These are phyloP conservation scores for Pandemis heparana DNA, from an alignment of 2,888 invertebrate species.

Conservation along the genomic window DNA sequence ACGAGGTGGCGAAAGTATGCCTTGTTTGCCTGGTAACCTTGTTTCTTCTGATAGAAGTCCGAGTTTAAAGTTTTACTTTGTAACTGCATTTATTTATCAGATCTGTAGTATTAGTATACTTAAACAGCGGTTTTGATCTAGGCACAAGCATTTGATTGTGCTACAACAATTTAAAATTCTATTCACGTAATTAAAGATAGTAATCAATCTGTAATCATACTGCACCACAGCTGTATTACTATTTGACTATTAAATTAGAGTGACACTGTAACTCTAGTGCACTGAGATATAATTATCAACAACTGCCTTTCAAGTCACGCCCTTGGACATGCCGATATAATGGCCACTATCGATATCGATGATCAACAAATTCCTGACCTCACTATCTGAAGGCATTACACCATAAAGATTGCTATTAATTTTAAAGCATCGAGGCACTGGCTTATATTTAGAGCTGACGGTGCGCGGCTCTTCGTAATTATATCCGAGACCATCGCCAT, in stretches of 20 bases:
- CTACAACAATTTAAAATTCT: background rate
- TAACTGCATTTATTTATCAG: background rate
- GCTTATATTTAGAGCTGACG: constrained; percentile 77
- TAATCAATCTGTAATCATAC: constrained; percentile 7
- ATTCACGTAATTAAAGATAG: background rate
- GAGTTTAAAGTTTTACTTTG: background rate
- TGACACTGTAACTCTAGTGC: constrained; percentile 26
- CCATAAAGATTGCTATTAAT: constrained; percentile 84
- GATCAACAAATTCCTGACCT: constrained; percentile 65
- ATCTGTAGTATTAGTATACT: background rate
- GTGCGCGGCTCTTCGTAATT: constrained; percentile 74
- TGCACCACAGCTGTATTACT: constrained; percentile 10
- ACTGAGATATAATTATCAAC: constrained; percentile 30
- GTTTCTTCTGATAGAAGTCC: too few species aligned
- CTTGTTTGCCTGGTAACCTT: too few species aligned
- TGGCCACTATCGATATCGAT: constrained; percentile 67
- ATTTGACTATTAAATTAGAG: constrained; percentile 18
- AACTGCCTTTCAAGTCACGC: constrained; percentile 36
- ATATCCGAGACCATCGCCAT: constrained; percentile 77
- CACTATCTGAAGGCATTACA: constrained; percentile 74
- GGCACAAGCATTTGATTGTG: background rate
- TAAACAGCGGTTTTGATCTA: background rate
- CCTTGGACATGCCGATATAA: constrained; percentile 30
- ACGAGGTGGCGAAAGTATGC: too few species aligned
- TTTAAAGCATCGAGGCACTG: constrained; percentile 71